Conservation (phyloP, 2,888 invertebrate genomes). For the Apamea epomidion region DNA sequence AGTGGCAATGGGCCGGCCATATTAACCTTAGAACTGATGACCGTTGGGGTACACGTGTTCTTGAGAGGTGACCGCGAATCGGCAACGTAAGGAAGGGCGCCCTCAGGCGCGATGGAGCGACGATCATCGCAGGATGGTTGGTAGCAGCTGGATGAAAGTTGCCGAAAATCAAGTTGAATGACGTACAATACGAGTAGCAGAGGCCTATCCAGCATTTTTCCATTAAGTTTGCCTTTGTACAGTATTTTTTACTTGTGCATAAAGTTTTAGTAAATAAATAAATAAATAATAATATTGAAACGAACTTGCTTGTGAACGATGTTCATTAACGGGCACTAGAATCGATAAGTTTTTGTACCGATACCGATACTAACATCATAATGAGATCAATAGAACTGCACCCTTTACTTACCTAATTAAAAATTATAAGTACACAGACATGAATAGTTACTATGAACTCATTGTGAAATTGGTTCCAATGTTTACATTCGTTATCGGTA, state of each 20-base stretch:
- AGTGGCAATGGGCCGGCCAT: no score
- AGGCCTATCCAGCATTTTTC: no score
- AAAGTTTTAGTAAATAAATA: neutral
- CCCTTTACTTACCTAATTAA: constrained; percentile 5
- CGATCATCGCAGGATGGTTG: no score
- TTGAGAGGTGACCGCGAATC: no score
- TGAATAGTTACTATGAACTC: constrained; percentile 8
- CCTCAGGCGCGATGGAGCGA: no score
- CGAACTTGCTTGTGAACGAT: neutral
- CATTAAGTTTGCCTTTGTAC: no score
- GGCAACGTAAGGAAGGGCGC: no score
- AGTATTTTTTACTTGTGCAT: neutral
- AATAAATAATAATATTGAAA: neutral
- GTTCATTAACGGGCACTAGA: neutral
- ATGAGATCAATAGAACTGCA: neutral
- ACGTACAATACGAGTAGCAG: no score
- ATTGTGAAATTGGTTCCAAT: constrained; percentile 57
- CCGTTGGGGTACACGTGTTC: no score
- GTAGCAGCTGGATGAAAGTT: no score
- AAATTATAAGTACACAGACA: neutral
- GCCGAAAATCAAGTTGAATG: no score
- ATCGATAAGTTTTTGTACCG: neutral
- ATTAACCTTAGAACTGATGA: no score
- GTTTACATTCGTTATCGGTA: constrained; percentile 51
- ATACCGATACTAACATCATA: neutral